A percentile compares a stretch with the other conserved stretches of the same genome.
These are phyloP conservation scores for Rosalia funebris DNA, from an alignment of 2,888 invertebrate genomes.

Conservation along the genomic window DNA sequence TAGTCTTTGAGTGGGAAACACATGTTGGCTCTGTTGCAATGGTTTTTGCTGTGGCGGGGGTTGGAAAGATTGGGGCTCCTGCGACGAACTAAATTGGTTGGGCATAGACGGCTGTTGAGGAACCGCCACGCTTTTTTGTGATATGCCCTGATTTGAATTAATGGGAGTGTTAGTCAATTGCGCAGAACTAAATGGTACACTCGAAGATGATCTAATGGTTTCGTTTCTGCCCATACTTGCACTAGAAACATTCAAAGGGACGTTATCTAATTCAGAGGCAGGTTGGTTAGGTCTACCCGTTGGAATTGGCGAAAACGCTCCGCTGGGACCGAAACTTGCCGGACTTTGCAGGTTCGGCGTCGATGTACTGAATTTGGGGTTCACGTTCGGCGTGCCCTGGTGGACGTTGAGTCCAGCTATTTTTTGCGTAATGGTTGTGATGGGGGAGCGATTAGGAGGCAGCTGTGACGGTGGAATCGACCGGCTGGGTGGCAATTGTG, in stretches of 20 bases:
- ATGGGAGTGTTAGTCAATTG: no score
- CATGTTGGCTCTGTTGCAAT: not conserved
- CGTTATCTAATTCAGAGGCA: constrained; percentile 10
- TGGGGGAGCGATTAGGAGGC: constrained; percentile 46
- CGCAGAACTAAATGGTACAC: no score
- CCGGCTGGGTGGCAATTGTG: constrained; percentile 54
- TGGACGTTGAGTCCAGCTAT: constrained; percentile 48
- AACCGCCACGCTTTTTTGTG: no score
- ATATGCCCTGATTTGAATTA: constrained; percentile 28
- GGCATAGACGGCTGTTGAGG: not conserved
- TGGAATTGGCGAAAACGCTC: constrained; percentile 41
- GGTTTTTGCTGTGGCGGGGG: constrained; percentile 16
- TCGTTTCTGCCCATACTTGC: no score
- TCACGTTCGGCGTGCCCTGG: constrained; percentile 36
- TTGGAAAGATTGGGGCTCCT: constrained; percentile 3
- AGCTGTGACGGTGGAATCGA: constrained; percentile 57
- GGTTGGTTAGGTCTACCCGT: constrained; percentile 8
- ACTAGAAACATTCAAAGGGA: no score
- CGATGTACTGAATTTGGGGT: constrained; percentile 52
- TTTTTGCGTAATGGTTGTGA: constrained; percentile 46
- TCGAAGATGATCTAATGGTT: no score
- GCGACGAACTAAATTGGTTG: not conserved
- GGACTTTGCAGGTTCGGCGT: constrained; percentile 51
- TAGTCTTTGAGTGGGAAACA: constrained; percentile 13
- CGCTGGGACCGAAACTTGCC: constrained; percentile 29